phyloP scores from a whole-genome alignment of 1,140 invertebrate species.

The Drosophila simulans region DNA sequence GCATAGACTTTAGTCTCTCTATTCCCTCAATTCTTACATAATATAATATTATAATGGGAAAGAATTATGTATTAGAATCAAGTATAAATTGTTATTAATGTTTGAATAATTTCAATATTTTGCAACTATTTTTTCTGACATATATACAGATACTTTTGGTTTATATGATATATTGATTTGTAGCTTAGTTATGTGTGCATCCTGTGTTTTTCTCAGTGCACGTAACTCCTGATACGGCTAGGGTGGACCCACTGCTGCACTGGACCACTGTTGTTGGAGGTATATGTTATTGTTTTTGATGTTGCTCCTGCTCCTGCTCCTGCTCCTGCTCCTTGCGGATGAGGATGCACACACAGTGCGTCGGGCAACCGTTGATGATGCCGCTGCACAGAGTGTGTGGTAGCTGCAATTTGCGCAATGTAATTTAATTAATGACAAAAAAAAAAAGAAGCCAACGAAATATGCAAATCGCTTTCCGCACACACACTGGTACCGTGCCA shows the following conservation, averaged over 20 bases:
- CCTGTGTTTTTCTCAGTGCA: not conserved
- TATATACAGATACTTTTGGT: too few relatives aligned
- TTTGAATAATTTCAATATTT: not conserved
- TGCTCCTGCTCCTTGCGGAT: slow-evolving; percentile 21
- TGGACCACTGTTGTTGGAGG: slow-evolving; percentile 5
- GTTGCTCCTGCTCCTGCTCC: not conserved
- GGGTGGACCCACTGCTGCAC: slow-evolving; percentile 2
- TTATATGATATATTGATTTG: too few relatives aligned
- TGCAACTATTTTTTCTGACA: too few relatives aligned
- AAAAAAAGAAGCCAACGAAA: slow-evolving; percentile 50
- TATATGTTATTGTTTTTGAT: slow-evolving; percentile 20
- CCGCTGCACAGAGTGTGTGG: slow-evolving; percentile 16
- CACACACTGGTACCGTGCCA: not conserved
- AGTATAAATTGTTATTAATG: too few relatives aligned
- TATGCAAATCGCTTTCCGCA: slow-evolving; percentile 67
- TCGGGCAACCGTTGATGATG: slow-evolving; percentile 1
- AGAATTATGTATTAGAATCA: too few relatives aligned
- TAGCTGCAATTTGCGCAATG: slow-evolving; percentile 81
- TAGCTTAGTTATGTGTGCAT: too few relatives aligned
- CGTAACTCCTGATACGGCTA: not conserved
- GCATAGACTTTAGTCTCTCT: not conserved
- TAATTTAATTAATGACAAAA: slow-evolving; percentile 84
- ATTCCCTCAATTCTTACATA: too few relatives aligned
- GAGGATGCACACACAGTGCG: slow-evolving; percentile 24
- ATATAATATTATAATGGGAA: too few relatives aligned